A percentile compares a stretch with the other conserved stretches of the same genome.
Conservation (phyloP, 2,113 vertebrate species). For the Pao palembangensis region DNA sequence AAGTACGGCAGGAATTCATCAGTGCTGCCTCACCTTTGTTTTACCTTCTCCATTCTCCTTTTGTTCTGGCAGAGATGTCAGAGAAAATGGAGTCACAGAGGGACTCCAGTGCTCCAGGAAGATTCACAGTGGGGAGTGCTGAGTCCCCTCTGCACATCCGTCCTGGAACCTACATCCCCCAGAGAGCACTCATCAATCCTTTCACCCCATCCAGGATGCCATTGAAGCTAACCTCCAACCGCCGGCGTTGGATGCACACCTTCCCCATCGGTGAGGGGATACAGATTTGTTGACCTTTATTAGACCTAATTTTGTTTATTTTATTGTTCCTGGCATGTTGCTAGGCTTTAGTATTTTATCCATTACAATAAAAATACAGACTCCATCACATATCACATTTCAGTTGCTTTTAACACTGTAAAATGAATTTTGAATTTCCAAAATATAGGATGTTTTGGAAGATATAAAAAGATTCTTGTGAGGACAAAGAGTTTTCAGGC, state of each 20-base stretch:
- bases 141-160: slow-evolving; percentile 91
- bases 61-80: slow-evolving; percentile 71
- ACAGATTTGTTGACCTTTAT: background rate
- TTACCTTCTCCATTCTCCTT: background rate
- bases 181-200: slow-evolving; percentile 95
- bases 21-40: background rate
- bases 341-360: too few relatives aligned
- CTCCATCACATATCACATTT: too few relatives aligned
- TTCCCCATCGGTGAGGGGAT: slow-evolving; percentile 88
- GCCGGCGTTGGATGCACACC: slow-evolving; percentile 97
- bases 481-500: too few relatives aligned
- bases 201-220: slow-evolving; percentile 97
- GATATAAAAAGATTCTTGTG: too few relatives aligned
- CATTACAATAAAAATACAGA: too few relatives aligned
- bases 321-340: background rate
- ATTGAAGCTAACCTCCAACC: slow-evolving; percentile 96
- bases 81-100: slow-evolving; percentile 90
- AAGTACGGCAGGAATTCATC: background rate
- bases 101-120: slow-evolving; percentile 90
- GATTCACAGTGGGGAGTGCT: slow-evolving; percentile 94
- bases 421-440: too few relatives aligned
- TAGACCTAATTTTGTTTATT: slow-evolving; percentile 2
- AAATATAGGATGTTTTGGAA: too few relatives aligned
- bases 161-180: slow-evolving; percentile 84
- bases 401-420: too few relatives aligned